Percentiles rank a stretch among this genome's conserved stretches.
Conservation (phyloP, 2,888 invertebrate species). For the Pseudococcus longispinus region DNA sequence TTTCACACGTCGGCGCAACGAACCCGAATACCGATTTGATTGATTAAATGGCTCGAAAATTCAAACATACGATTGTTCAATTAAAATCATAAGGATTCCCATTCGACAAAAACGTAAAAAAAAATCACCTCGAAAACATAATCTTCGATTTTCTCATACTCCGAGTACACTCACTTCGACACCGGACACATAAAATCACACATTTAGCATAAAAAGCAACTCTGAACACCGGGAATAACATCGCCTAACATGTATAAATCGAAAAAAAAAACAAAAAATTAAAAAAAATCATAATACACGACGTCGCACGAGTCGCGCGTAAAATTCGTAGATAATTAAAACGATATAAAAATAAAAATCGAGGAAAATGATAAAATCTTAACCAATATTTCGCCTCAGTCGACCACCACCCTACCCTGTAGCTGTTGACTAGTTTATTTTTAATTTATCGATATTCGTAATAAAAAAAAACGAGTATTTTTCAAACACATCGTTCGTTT, state of each 20-base stretch:
- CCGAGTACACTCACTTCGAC: neutral
- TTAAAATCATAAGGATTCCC: neutral
- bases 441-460: neutral
- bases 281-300: neutral
- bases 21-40: neutral
- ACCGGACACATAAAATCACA: neutral
- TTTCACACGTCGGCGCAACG: neutral
- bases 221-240: neutral
- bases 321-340: neutral
- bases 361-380: neutral
- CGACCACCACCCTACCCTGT: neutral
- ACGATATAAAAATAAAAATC: constrained; percentile 6
- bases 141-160: neutral
- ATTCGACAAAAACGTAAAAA: neutral
- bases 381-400: neutral
- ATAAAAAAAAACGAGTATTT: neutral
- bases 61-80: neutral
- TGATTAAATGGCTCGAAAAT: neutral
- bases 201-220: neutral
- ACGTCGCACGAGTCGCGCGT: neutral
- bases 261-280: neutral
- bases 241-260: neutral
- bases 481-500: neutral
- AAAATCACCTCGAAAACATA: neutral
- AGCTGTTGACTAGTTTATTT: neutral